Evolutionary conservation across 2,797 vertebrate genomes (phyloP).

Genomic region (Anas bernieri): DNA sequence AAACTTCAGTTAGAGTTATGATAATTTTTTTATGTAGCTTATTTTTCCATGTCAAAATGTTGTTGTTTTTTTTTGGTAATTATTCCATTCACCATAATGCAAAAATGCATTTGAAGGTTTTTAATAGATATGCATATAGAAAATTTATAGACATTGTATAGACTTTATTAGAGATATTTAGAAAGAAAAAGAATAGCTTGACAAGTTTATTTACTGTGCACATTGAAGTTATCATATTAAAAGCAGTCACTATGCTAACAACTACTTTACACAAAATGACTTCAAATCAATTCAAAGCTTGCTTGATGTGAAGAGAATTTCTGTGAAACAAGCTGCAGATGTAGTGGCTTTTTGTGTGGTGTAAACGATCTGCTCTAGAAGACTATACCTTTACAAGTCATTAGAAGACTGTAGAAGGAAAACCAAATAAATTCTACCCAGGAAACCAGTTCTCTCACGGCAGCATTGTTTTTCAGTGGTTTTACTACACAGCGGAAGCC

Average conservation of each 20-base stretch:
- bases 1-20: conserved; percentile 37
- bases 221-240: background rate
- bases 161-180: background rate
- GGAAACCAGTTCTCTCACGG: conserved; percentile 43
- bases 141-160: background rate
- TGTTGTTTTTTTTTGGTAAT: background rate
- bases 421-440: conserved; percentile 22
- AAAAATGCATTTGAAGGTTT: background rate
- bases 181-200: background rate
- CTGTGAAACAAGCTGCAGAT: background rate
- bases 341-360: background rate
- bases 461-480: conserved; percentile 39
- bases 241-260: background rate
- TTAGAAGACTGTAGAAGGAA: conserved; percentile 17
- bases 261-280: background rate
- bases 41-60: conserved; percentile 10
- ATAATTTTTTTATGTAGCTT: background rate
- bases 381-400: background rate
- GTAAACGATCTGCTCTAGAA: background rate
- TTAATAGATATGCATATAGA: background rate
- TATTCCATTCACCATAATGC: background rate
- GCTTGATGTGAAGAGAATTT: background rate
- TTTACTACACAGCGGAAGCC: conserved; percentile 34
- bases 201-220: background rate
- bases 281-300: conserved; percentile 18